Conservation (phyloP, 2,888 invertebrate genomes). For the Drosophila mimetica region DNA sequence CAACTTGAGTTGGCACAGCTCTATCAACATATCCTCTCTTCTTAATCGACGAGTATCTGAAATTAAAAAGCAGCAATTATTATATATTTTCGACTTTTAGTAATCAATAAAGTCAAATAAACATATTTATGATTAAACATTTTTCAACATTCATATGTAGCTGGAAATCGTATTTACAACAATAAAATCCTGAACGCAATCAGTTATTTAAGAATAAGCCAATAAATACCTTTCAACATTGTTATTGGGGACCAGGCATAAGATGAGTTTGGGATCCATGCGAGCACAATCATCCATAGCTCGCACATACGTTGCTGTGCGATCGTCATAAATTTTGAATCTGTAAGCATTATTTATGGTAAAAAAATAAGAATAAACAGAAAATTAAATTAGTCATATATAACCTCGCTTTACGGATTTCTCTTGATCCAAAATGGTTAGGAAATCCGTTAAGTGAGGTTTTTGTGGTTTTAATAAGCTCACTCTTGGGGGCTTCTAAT, state of each 20-base stretch:
- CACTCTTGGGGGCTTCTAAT: constrained; percentile 84
- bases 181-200: not conserved
- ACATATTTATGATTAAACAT: too few relatives aligned
- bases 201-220: not conserved
- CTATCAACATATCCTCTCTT: constrained; percentile 92
- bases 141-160: too few relatives aligned
- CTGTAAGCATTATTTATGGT: constrained; percentile 46
- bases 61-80: not conserved
- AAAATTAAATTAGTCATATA: not conserved
- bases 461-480: constrained; percentile 22
- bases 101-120: too few relatives aligned
- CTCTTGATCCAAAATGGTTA: too few relatives aligned
- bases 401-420: not conserved
- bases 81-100: not conserved
- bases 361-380: not conserved
- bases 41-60: constrained; percentile 92
- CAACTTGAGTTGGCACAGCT: constrained; percentile 89
- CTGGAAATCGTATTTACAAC: too few relatives aligned
- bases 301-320: constrained; percentile 87
- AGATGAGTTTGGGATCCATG: constrained; percentile 87
- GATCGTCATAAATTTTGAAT: constrained; percentile 85
- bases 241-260: constrained; percentile 89
- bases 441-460: not conserved
- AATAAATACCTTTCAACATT: constrained; percentile 87
- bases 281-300: constrained; percentile 86